A percentile compares a stretch with the other conserved stretches of the same genome.
Evolutionary conservation across 2,113 vertebrate species (phyloP).

Genomic region (Todiramphus chloris): DNA sequence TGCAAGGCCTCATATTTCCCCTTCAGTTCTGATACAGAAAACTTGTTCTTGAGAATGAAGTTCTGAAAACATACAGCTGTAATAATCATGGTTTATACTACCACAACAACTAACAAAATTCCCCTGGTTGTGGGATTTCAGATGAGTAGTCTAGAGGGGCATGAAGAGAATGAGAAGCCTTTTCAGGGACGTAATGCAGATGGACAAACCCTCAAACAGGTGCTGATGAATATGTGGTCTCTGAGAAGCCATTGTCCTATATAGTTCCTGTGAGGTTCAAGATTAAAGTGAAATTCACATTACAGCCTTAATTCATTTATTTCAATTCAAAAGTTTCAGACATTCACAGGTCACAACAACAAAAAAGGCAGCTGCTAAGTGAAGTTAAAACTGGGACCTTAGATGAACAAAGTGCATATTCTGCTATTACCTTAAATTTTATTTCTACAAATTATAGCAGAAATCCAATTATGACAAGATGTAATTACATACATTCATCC

Average conservation of each 20-base stretch:
- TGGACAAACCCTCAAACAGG: neutral
- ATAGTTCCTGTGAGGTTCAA: neutral
- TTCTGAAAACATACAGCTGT: neutral
- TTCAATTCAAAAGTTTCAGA: neutral
- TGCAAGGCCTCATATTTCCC: neutral
- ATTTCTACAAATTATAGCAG: neutral
- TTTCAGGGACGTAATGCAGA: neutral
- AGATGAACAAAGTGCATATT: neutral
- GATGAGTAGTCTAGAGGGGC: neutral
- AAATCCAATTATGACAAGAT: neutral
- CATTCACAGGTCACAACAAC: neutral
- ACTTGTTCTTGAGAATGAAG: neutral
- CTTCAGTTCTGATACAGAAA: neutral
- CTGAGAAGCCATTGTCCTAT: neutral
- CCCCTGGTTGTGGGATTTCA: neutral
- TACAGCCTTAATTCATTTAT: neutral
- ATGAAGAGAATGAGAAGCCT: neutral
- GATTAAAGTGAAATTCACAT: neutral
- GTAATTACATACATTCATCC: neutral
- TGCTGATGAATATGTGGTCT: neutral
- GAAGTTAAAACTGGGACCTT: neutral
- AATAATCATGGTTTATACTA: neutral
- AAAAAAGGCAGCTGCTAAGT: neutral
- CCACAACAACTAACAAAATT: neutral
- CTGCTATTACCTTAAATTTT: neutral